phyloP scores from a whole-genome alignment of 2,888 invertebrate genomes.

The Melinopterus prodromus region DNA sequence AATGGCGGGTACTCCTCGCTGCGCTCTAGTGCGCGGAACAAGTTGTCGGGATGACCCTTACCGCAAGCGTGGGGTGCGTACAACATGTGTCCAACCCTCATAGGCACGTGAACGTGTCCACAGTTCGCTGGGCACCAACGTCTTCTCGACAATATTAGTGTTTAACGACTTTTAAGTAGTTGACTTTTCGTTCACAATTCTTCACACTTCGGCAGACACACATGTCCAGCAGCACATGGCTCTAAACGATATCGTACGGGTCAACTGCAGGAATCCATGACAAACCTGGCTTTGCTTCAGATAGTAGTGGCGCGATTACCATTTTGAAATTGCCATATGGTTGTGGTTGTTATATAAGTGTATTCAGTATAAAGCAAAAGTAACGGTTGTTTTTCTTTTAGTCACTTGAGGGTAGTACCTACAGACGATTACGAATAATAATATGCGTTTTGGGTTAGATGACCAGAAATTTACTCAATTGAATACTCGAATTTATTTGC shows the following conservation, averaged over 20 bases:
- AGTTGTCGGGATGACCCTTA: not conserved
- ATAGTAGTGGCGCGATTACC: not conserved
- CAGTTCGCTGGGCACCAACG: constrained; percentile 45
- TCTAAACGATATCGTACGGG: not conserved
- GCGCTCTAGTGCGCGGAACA: constrained; percentile 10
- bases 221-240: constrained; percentile 8
- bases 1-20: constrained; percentile 13
- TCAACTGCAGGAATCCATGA: not conserved
- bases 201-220: constrained; percentile 24
- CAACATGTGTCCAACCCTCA: constrained; percentile 36
- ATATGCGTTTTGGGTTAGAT: no score
- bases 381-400: no score
- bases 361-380: no score
- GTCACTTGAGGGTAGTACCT: no score
- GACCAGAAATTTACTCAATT: no score
- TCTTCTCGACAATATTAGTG: constrained; percentile 43
- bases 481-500: no score
- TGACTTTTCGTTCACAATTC: constrained; percentile 17
- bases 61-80: not conserved
- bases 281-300: not conserved
- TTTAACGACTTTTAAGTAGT: constrained; percentile 42
- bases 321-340: not conserved
- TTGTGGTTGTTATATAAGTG: no score
- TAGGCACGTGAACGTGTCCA: constrained; percentile 43
- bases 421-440: no score